A percentile compares a stretch with the other conserved stretches of the same genome.
These are phyloP conservation scores for Ochlodes sylvanus DNA, from an alignment of 2,888 invertebrate species.

Conservation along the genomic window DNA sequence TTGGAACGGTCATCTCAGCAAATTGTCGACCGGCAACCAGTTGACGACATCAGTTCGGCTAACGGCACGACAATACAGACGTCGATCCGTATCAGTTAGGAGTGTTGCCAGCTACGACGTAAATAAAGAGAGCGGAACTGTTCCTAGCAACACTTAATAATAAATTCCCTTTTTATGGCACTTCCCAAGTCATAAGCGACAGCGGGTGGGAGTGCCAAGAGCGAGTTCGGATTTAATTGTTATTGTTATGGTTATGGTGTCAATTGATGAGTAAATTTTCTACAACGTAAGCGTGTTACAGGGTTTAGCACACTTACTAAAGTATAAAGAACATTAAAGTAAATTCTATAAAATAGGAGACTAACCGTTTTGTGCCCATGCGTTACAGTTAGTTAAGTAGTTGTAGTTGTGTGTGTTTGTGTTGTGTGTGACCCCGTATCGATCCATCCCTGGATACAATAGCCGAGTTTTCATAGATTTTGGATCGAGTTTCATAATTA, in stretches of 20 bases:
- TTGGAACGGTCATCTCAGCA: conserved; percentile 13
- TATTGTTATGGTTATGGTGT: conserved; percentile 25
- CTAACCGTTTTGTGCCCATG: too few relatives aligned
- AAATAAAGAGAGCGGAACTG: conserved; percentile 33
- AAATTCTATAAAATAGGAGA: too few relatives aligned
- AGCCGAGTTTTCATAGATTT: too few relatives aligned
- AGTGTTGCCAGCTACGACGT: conserved; percentile 38
- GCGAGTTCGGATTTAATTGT: conserved; percentile 29
- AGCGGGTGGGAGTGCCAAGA: conserved; percentile 22
- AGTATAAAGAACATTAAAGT: neutral
- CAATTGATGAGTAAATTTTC: conserved; percentile 14
- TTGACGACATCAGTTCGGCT: conserved; percentile 28
- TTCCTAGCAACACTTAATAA: conserved; percentile 37
- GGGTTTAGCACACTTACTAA: neutral
- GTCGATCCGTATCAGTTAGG: conserved; percentile 38
- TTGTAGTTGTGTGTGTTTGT: too few relatives aligned
- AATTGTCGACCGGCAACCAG: conserved; percentile 31
- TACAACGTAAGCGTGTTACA: too few relatives aligned
- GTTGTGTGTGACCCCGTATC: too few relatives aligned
- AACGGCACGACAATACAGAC: conserved; percentile 15
- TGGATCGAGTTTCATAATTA: too few relatives aligned
- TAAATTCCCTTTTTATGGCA: conserved; percentile 36
- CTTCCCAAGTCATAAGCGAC: conserved; percentile 15
- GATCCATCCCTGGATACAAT: too few relatives aligned
- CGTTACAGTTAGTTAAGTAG: too few relatives aligned